Percentiles rank a stretch among this genome's conserved stretches.
These are phyloP conservation scores for Apodemia zela DNA, from an alignment of 2,888 invertebrate species.

Conservation along the genomic window DNA sequence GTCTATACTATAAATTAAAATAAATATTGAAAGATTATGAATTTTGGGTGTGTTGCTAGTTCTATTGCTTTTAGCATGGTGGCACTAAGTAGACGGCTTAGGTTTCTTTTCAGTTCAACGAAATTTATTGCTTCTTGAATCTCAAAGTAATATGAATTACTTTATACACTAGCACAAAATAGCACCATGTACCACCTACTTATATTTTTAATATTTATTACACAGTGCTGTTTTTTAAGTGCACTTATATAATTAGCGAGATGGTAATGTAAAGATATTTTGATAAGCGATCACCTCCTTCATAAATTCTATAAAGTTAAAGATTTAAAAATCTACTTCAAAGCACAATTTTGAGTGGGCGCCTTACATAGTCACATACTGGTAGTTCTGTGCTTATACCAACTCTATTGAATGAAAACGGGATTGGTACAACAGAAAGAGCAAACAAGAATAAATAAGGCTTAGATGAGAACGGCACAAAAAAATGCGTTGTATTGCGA, in stretches of 20 bases:
- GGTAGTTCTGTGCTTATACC: background rate
- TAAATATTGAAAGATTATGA: background rate
- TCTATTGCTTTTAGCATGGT: conserved; percentile 1
- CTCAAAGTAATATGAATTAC: background rate
- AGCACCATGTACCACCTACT: background rate
- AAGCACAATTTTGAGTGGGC: background rate
- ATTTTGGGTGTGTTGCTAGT: background rate
- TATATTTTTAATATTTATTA: background rate
- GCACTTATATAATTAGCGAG: background rate
- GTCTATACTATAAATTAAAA: no score
- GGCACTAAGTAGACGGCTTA: background rate
- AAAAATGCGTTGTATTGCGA: no score
- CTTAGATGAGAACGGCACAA: no score
- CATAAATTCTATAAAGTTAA: background rate
- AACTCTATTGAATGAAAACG: no score
- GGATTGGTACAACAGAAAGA: no score
- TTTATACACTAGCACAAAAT: conserved; percentile 7
- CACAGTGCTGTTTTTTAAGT: background rate
- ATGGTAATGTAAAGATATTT: background rate
- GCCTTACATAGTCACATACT: background rate
- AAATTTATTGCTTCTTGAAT: background rate
- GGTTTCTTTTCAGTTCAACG: background rate
- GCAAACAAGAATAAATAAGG: no score
- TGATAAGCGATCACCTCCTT: background rate
- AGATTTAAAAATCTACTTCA: background rate